Percentiles rank a stretch among this genome's conserved stretches.
These are phyloP conservation scores for Ruditapes philippinarum DNA, from an alignment of 1,140 invertebrate genomes.

Conservation along the genomic window DNA sequence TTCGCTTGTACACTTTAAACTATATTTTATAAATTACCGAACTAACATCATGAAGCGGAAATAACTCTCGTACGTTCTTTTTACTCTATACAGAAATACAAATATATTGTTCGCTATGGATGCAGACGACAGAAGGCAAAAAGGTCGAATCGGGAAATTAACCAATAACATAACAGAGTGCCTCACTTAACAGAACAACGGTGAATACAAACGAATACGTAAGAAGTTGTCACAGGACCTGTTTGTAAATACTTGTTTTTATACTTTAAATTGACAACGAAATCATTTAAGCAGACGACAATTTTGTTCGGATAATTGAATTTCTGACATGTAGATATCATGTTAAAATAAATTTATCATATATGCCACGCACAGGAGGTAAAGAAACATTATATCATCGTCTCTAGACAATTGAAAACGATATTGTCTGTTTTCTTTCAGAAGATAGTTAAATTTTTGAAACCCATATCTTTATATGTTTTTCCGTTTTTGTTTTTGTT, in stretches of 20 bases:
- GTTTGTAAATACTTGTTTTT: neutral
- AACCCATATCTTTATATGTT: too few species aligned
- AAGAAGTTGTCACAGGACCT: neutral
- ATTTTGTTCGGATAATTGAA: neutral
- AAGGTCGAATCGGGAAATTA: neutral
- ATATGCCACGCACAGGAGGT: too few species aligned
- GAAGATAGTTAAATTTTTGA: too few species aligned
- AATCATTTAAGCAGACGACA: neutral
- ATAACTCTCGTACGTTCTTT: neutral
- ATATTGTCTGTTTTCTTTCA: too few species aligned
- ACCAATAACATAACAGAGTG: neutral
- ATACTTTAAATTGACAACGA: neutral
- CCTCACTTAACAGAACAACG: too few species aligned
- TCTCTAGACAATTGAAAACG: too few species aligned
- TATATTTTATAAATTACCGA: too few species aligned
- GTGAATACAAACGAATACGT: neutral
- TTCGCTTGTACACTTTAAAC: too few species aligned
- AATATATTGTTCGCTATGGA: neutral
- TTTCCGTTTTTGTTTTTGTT: too few species aligned
- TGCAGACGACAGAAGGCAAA: neutral
- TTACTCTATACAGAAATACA: neutral
- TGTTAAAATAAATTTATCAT: too few species aligned
- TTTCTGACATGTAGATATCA: neutral
- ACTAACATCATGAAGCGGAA: too few species aligned
- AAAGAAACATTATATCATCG: too few species aligned